Evolutionary conservation across 2,888 invertebrate genomes (phyloP), one percentile per base, ranked within the genome.

Genomic region (Notodonta dromedarius): DNA sequence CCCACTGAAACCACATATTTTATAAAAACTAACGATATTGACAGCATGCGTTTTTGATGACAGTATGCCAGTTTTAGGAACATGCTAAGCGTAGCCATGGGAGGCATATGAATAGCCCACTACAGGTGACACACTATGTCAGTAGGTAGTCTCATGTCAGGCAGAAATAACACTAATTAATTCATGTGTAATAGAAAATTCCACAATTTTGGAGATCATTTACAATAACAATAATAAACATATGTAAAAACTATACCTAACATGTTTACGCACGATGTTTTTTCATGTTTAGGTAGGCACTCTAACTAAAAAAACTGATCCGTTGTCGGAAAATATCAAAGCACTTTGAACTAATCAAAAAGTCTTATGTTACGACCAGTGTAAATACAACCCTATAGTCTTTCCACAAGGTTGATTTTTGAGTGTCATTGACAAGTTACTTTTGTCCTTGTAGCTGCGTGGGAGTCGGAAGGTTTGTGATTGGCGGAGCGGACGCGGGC

Each of bases 401-500:
- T 5, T 16, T 16, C 0, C 9, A 51, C 59, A 86, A 70, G 77
- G 81, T 77, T 78, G 59, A 80, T 69, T 84, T 79, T 85, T 61
- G 56, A 61, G 67, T 82, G 79, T 61, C 71, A 79, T 70, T 74
- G 77, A 60, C 58, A 53, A 61, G 67, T 73, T 66, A 76, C 74
- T 83, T 90, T 80, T 85, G 89, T 85, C 91, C 88, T 91, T 92
- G 89, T 76, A 60, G 62, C 40, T 42, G 75, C 73, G 85, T 87
- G 87, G 86, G 87, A 83, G 86, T 74, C 76, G 59, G 73, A 71
- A 69, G 73, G 70, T 69, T 74, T 76, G 76, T 82, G 86, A 90
- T 89, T 89, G 91, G 91, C 64, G 52, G 62, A 74, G 70, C 61
- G 59, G 74, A 76, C 87, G 90, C 90, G 92, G 83, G 88, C 85